Conservation (phyloP, 2,797 vertebrate species). For the Distichodus sexfasciatus region DNA sequence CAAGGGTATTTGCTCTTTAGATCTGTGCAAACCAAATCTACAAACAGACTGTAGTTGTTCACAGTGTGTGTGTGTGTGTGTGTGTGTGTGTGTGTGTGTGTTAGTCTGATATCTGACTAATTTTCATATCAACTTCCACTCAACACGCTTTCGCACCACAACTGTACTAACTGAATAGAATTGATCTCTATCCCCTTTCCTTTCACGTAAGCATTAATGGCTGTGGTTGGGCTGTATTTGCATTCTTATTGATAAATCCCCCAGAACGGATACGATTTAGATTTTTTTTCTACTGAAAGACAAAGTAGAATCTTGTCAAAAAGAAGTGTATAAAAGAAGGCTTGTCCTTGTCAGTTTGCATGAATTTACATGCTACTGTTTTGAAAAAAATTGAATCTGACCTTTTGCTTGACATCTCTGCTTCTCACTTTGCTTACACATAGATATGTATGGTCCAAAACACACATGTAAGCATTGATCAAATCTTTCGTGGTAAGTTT, state of each 20-base stretch:
- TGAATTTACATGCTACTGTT: no score
- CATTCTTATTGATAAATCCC: background rate
- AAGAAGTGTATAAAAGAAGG: background rate
- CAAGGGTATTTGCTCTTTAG: background rate
- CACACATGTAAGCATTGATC: no score
- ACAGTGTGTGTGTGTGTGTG: background rate
- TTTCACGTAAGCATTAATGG: background rate
- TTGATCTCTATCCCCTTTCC: background rate
- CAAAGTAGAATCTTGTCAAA: background rate
- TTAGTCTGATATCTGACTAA: background rate
- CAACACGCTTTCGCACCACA: background rate
- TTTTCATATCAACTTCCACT: slow-evolving; percentile 4
- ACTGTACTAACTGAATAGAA: background rate
- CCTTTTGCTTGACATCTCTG: no score
- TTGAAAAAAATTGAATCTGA: no score
- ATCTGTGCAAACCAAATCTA: background rate
- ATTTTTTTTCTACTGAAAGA: no score
- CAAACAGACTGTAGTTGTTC: no score
- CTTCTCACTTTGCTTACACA: no score
- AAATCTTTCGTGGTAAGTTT: no score
- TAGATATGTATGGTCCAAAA: no score
- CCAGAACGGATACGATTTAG: background rate
- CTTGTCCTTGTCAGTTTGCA: background rate
- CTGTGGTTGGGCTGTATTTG: background rate
- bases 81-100: background rate